phyloP scores from a whole-genome alignment of 2,888 invertebrate genomes.

The Dyspetes luteomarginatus region DNA sequence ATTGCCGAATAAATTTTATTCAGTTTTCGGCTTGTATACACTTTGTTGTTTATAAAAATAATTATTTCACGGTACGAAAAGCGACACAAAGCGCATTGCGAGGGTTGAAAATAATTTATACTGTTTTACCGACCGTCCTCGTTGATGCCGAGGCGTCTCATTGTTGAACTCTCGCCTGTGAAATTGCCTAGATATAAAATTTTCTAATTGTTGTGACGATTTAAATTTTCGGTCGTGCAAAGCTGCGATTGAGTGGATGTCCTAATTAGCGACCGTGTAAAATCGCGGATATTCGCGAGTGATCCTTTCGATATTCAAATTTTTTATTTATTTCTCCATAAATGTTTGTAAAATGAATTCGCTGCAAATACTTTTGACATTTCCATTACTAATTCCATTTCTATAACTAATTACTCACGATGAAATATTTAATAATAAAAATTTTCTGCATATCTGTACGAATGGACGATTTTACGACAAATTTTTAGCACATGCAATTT shows the following conservation, averaged over 20 bases:
- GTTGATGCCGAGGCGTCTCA: conserved; percentile 3
- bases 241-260: conserved; percentile 1
- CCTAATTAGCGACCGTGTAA: background rate
- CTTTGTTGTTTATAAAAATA: conserved; percentile 18
- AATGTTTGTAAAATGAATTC: too few species aligned
- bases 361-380: too few species aligned
- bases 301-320: too few species aligned
- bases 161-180: conserved; percentile 16
- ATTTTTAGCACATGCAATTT: too few species aligned
- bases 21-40: conserved; percentile 13
- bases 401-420: too few species aligned
- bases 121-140: conserved; percentile 35
- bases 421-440: too few species aligned
- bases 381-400: too few species aligned
- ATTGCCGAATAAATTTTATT: background rate
- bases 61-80: conserved; percentile 19
- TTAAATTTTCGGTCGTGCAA: background rate
- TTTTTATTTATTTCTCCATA: too few species aligned
- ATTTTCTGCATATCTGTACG: too few species aligned
- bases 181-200: background rate
- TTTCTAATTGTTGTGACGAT: conserved; percentile 7
- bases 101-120: background rate
- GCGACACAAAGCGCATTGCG: background rate
- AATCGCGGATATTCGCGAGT: background rate
- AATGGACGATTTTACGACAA: too few species aligned